phyloP scores from a whole-genome alignment of 64 coral and sea anemone genomes.

The Actinia tenebrosa region DNA sequence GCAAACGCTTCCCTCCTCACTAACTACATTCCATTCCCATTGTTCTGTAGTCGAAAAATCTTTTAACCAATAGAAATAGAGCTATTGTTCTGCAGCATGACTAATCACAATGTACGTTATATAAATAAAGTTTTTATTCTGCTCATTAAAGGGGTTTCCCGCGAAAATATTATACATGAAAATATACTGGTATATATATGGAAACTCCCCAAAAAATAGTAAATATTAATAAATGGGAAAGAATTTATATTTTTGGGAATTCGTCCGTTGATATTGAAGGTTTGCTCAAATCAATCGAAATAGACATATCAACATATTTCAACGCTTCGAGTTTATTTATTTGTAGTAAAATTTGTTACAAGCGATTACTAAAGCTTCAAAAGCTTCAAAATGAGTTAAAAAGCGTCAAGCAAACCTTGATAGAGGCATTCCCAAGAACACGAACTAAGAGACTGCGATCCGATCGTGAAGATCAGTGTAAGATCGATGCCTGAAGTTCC shows the following conservation, averaged over 20 bases:
- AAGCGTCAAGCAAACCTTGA: not conserved
- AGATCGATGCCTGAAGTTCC: too few relatives aligned
- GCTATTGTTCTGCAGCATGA: not conserved
- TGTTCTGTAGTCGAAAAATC: not conserved
- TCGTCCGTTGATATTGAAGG: conserved; percentile 12
- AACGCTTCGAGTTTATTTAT: conserved; percentile 16
- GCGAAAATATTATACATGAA: not conserved
- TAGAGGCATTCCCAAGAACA: not conserved
- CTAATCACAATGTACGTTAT: not conserved
- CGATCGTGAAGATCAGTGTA: not conserved
- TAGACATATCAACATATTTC: not conserved
- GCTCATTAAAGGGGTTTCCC: not conserved
- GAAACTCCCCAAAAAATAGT: conserved; percentile 1
- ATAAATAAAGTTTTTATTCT: not conserved
- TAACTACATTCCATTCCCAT: conserved; percentile 8
- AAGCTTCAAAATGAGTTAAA: not conserved
- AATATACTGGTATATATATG: not conserved
- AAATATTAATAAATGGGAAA: not conserved
- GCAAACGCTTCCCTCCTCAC: not conserved
- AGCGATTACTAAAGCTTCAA: conserved; percentile 1
- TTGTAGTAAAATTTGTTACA: conserved; percentile 1
- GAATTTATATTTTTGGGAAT: not conserved
- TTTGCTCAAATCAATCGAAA: not conserved
- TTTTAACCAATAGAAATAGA: not conserved
- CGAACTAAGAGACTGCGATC: conserved; percentile 8